Percentiles rank a stretch among this genome's conserved stretches.
These are phyloP conservation scores for Epiblema foenella DNA, from an alignment of 2,888 invertebrate genomes.

Conservation along the genomic window DNA sequence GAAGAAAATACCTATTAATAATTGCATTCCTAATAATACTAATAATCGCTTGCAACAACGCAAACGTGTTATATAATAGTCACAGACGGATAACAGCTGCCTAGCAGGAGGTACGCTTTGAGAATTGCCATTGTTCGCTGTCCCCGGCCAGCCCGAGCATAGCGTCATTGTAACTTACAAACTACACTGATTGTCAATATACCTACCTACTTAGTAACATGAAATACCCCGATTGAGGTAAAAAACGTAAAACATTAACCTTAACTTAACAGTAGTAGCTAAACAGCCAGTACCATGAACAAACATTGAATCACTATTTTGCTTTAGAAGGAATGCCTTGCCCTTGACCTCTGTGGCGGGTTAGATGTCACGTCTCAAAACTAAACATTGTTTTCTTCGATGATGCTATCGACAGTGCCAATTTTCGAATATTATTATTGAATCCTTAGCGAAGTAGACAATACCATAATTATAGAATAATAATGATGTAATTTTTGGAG, in stretches of 20 bases:
- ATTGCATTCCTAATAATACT: not conserved
- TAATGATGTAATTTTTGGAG: no score
- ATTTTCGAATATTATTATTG: not conserved
- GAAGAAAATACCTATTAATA: not conserved
- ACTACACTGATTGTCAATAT: no score
- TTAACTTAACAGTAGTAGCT: no score
- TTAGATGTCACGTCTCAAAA: not conserved
- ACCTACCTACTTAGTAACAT: no score
- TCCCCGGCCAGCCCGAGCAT: not conserved
- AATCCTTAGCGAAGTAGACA: not conserved
- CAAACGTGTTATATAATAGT: not conserved
- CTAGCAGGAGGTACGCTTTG: not conserved
- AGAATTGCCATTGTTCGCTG: slow-evolving; percentile 1
- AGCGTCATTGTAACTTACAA: not conserved
- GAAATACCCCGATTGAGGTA: no score
- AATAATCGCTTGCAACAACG: not conserved
- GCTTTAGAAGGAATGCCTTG: not conserved
- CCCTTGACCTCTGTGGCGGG: not conserved
- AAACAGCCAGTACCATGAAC: no score
- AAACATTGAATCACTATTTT: not conserved
- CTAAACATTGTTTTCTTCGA: not conserved
- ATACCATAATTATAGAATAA: no score
- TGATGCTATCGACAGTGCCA: not conserved
- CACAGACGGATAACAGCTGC: slow-evolving; percentile 3
- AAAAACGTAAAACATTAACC: no score